Evolutionary conservation across 2,113 vertebrate species (phyloP).

Genomic region (Microcebus griseorufus): DNA sequence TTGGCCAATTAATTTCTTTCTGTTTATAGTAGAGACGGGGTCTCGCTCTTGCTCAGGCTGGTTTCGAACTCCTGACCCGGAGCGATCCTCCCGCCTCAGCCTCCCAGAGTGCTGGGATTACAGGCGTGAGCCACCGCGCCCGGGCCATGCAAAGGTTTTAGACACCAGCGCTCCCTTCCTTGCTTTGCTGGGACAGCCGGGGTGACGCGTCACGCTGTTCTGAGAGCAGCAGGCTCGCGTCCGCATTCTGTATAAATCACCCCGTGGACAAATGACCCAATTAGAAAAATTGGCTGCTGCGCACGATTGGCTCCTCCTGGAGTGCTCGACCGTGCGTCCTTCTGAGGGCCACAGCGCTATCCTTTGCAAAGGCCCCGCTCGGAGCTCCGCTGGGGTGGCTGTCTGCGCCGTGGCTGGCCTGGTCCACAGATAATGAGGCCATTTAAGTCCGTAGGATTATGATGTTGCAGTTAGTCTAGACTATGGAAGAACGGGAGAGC

Average conservation of each 20-base stretch:
- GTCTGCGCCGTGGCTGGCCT: neutral
- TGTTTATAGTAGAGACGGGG: too few species aligned
- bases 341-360: neutral
- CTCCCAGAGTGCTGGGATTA: too few species aligned
- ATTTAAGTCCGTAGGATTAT: conserved; percentile 46
- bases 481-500: conserved; percentile 7
- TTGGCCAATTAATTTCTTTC: too few species aligned
- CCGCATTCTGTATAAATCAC: neutral
- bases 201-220: neutral
- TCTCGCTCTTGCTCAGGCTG: too few species aligned
- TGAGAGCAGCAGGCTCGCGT: conserved; percentile 24
- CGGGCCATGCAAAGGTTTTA: neutral
- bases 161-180: neutral
- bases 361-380: neutral
- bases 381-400: neutral
- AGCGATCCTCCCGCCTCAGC: too few species aligned
- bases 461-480: conserved; percentile 12
- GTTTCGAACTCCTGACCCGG: too few species aligned
- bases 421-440: conserved; percentile 53
- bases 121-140: too few species aligned
- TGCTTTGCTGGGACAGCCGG: neutral
- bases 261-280: conserved; percentile 52
- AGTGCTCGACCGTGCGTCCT: neutral
- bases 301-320: neutral
- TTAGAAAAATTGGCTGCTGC: conserved; percentile 52